Evolutionary conservation across 2,113 vertebrate species (phyloP).

Genomic region (Grammomys dolichurus): DNA sequence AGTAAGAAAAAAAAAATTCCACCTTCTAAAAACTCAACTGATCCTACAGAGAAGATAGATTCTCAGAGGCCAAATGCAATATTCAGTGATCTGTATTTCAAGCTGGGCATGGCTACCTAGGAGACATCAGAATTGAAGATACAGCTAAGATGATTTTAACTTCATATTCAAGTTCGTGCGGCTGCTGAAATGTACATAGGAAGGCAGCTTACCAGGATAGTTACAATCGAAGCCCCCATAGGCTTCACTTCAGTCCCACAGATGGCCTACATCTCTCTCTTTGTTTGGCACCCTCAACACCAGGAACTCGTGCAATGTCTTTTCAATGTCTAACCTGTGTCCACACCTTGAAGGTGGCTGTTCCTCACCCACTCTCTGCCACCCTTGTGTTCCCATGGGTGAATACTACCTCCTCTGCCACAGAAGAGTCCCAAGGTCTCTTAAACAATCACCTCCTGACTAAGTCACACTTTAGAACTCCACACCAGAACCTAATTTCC

Average conservation of each 20-base stretch:
- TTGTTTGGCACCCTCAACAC: fast-evolving
- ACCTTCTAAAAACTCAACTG: not conserved
- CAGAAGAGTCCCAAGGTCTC: not conserved
- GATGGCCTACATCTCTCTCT: not conserved
- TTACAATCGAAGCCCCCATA: not conserved
- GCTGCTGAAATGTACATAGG: not conserved
- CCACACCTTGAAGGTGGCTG: not conserved
- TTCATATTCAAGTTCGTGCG: no score
- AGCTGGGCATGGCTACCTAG: not conserved
- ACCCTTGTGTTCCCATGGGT: not conserved
- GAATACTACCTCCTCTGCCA: not conserved
- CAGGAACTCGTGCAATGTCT: not conserved
- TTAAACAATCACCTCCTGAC: not conserved
- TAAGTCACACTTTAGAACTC: not conserved
- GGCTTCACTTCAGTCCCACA: not conserved
- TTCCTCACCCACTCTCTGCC: not conserved
- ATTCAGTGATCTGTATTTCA: not conserved
- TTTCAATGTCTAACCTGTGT: not conserved
- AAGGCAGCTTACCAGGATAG: not conserved
- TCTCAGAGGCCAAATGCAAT: not conserved
- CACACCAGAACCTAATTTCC: not conserved
- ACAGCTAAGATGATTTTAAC: not conserved
- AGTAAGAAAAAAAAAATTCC: not conserved
- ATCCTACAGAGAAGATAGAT: not conserved
- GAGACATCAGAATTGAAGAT: not conserved